These are phyloP conservation scores for Spermophilus dauricus DNA, from an alignment of 2,113 vertebrate genomes.

Conservation along the genomic window DNA sequence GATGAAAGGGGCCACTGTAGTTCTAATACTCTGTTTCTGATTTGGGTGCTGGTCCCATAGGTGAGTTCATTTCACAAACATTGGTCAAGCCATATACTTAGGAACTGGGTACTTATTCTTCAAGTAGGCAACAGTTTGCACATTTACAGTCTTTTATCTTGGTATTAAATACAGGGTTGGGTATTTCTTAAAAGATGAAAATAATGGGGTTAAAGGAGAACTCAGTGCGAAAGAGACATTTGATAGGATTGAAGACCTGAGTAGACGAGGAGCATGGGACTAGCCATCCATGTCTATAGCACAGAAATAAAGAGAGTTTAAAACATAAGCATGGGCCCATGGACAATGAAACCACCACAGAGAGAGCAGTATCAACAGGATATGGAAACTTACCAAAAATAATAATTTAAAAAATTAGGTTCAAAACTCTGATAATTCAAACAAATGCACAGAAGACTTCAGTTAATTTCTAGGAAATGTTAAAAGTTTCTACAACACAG, in stretches of 20 bases:
- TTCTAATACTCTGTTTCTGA: background rate
- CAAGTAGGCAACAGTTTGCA: background rate
- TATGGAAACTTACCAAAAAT: background rate
- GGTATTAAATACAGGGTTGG: background rate
- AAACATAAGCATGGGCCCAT: background rate
- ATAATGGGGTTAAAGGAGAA: constrained; percentile 5
- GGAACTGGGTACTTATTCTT: background rate
- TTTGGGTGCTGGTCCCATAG: background rate
- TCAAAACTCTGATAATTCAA: constrained; percentile 10
- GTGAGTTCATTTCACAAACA: background rate
- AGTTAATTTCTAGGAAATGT: background rate
- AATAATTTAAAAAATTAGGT: background rate
- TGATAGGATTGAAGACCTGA: background rate
- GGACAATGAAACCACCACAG: background rate
- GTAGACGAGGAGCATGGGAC: background rate
- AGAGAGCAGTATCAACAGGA: background rate
- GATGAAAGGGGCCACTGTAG: background rate
- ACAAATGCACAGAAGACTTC: background rate
- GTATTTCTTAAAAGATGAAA: constrained; percentile 45
- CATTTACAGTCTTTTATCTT: constrained; percentile 4
- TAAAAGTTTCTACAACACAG: background rate
- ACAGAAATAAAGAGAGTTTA: background rate
- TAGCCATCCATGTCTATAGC: background rate
- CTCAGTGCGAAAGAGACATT: background rate
- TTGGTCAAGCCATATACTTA: background rate